Percentiles rank a stretch among this genome's conserved stretches.
phyloP scores from a whole-genome alignment of 2,113 vertebrate species.

The Hippocampus mohnikei region DNA sequence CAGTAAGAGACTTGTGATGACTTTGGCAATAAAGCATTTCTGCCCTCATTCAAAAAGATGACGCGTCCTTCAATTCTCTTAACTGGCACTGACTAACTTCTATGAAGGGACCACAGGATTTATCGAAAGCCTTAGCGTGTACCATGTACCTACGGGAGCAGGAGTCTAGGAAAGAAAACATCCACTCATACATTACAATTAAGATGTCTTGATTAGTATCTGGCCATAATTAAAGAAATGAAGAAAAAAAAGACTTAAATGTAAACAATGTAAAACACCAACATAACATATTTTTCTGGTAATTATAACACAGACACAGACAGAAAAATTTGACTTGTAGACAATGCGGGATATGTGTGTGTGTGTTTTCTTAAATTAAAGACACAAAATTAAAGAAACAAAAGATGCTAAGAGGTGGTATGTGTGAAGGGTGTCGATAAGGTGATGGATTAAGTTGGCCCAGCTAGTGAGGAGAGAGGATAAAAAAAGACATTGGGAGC shows the following conservation, averaged over 20 bases:
- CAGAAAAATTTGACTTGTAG: background rate
- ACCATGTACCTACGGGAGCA: background rate
- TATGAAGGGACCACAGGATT: slow-evolving; percentile 3
- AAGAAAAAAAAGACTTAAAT: slow-evolving; percentile 10
- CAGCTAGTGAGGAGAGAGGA: slow-evolving; percentile 45
- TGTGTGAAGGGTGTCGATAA: slow-evolving; percentile 21
- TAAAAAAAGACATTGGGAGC: background rate
- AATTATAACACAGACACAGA: background rate
- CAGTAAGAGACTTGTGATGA: slow-evolving; percentile 25
- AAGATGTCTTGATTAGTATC: slow-evolving; percentile 5
- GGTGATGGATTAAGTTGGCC: slow-evolving; percentile 23
- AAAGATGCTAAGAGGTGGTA: background rate
- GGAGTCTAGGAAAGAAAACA: background rate
- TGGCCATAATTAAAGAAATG: slow-evolving; percentile 1
- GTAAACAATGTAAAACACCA: slow-evolving; percentile 45
- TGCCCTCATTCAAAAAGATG: slow-evolving; percentile 33
- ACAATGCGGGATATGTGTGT: background rate
- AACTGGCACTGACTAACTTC: slow-evolving; percentile 19
- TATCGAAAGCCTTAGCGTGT: slow-evolving; percentile 11
- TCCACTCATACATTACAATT: slow-evolving; percentile 9
- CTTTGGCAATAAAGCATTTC: slow-evolving; percentile 61
- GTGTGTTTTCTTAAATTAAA: background rate
- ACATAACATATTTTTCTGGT: slow-evolving; percentile 19
- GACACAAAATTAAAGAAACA: background rate
- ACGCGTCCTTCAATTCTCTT: slow-evolving; percentile 22